Evolutionary conservation across 2,797 vertebrate genomes (phyloP), one percentile per base, ranked within the genome.

Genomic region (Coregonus ussuriensis): DNA sequence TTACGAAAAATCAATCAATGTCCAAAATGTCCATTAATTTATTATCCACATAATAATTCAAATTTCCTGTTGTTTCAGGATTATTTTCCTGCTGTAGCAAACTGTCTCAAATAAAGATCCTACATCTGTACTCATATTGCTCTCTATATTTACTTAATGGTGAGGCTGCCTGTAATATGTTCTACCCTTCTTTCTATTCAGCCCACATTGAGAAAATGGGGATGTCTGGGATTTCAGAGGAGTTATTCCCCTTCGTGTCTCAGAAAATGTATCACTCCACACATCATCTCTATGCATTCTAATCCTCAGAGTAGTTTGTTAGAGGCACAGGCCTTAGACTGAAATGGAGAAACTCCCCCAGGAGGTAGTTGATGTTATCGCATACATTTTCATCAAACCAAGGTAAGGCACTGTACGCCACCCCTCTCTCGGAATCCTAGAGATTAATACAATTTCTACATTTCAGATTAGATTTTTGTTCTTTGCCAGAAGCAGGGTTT

Each of bases 361-460:
- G 76, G 74, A 81, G 76, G 80, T 85, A 59, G 85, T 84, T 88
- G 74, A 83, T 84, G 75, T 81, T 84, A 80, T 82, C 15, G 47
- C 72, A 78, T 85, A 72, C 84, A 87, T 91, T 90, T 88, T 86
- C 81, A 86, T 91, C 77, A 77, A 79, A 79, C 72, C 65, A 82
- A 80, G 81, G 56, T 76, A 73, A 71, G 68, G n/a, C 25, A n/a
- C n/a, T 6, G 14, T 72, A 29, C 70, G 62, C 71, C 71, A 77
- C 79, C 82, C 81, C 78, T 37, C 54, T 68, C 82, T 74, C 29
- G 54, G n/a, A 63, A 76, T 79, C 75, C 62, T 13, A 52, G 37
- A 85, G 75, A 85, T 83, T 70, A 87, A 89, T 83, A 79, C 35
- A 79, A 84, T 82, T 75, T 85, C 21, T 33, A 71, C 77, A 72